These are phyloP conservation scores for Echiichthys vipera DNA, from an alignment of 2,797 vertebrate genomes.

Conservation along the genomic window DNA sequence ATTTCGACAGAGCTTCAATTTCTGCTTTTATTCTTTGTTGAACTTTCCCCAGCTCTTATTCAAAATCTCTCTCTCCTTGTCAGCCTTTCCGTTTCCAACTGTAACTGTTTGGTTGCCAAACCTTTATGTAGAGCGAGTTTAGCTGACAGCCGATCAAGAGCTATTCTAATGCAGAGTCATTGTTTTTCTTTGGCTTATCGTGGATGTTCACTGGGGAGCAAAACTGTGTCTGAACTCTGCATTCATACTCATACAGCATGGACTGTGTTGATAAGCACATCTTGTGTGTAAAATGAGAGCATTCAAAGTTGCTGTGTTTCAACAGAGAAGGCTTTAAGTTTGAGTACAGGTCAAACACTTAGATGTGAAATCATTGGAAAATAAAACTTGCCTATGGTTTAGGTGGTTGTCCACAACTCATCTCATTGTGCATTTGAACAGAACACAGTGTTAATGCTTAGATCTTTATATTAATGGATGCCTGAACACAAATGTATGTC, in stretches of 20 bases:
- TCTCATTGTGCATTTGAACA: background rate
- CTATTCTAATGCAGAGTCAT: background rate
- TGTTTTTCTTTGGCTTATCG: slow-evolving; percentile 6
- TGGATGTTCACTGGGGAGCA: background rate
- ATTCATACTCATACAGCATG: background rate
- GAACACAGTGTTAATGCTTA: background rate
- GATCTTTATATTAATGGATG: background rate
- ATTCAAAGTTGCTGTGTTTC: background rate
- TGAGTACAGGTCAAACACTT: background rate
- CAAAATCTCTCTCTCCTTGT: background rate
- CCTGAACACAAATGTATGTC: background rate
- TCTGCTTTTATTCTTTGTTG: background rate
- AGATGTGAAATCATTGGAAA: background rate
- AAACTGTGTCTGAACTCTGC: slow-evolving; percentile 3
- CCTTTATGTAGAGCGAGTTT: slow-evolving; percentile 7
- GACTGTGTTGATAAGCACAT: background rate
- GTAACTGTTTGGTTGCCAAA: slow-evolving; percentile 24
- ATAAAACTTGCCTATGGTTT: background rate
- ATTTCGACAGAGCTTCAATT: background rate
- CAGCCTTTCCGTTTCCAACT: slow-evolving; percentile 15
- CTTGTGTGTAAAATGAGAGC: too few relatives aligned
- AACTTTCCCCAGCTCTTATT: background rate
- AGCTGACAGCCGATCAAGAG: background rate
- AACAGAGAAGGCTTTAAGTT: background rate
- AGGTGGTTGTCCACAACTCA: background rate